Conservation (phyloP, 2,888 invertebrate genomes). For the Acanthococcus lagerstroemiae region DNA sequence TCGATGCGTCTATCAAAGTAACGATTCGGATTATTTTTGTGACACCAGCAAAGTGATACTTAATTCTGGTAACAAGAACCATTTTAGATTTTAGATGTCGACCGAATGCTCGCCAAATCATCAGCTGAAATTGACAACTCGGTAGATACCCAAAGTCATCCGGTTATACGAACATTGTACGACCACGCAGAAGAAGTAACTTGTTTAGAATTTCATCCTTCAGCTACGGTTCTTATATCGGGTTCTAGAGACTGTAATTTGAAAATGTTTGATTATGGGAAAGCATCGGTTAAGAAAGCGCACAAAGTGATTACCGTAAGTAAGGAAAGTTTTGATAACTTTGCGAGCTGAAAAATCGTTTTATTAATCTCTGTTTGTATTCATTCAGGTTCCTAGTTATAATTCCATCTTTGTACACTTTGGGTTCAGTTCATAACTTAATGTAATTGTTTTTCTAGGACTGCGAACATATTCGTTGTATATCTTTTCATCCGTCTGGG, state of each 20-base stretch:
- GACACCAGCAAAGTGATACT: not conserved
- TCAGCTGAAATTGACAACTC: constrained; percentile 74
- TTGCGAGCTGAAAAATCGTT: not conserved
- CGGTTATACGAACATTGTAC: constrained; percentile 92
- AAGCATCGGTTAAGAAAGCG: constrained; percentile 96
- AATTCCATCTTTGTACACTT: not conserved
- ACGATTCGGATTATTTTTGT: constrained; percentile 18
- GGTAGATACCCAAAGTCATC: constrained; percentile 65
- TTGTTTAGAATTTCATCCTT: constrained; percentile 90
- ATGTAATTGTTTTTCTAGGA: constrained; percentile 50
- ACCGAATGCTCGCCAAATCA: constrained; percentile 96
- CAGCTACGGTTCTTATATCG: constrained; percentile 86
- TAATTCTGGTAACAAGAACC: constrained; percentile 2
- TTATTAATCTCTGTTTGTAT: no score
- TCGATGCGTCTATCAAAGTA: constrained; percentile 94
- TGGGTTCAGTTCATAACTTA: not conserved
- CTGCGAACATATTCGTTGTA: constrained; percentile 76
- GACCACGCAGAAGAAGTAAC: constrained; percentile 98
- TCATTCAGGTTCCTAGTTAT: no score
- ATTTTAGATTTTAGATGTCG: constrained; percentile 84
- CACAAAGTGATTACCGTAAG: constrained; percentile 82
- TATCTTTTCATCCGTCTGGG: constrained; percentile 92
- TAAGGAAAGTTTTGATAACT: not conserved
- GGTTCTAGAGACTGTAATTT: constrained; percentile 90
- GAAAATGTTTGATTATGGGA: constrained; percentile 95